A percentile compares a stretch with the other conserved stretches of the same genome.
Conservation (phyloP, 2,113 vertebrate species). For the Hypomesus transpacificus region DNA sequence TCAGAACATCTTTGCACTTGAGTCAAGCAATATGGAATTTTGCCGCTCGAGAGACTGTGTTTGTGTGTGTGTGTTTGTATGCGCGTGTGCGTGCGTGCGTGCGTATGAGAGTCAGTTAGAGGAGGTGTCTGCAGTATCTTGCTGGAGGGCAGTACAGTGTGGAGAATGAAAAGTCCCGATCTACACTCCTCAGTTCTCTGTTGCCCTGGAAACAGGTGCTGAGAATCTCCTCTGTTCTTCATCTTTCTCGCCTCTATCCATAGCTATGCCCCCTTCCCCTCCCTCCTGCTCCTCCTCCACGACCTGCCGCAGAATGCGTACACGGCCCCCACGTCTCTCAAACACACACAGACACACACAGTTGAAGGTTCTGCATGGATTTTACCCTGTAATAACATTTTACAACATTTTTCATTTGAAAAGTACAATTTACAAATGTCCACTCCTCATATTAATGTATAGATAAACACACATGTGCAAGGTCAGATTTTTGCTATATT, state of each 20-base stretch:
- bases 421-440: conserved; percentile 11
- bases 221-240: conserved; percentile 69
- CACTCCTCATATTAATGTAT: not conserved
- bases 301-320: conserved; percentile 69
- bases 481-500: conserved; percentile 27
- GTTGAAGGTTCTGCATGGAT: conserved; percentile 70
- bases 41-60: conserved; percentile 19
- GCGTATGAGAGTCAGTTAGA: conserved; percentile 44
- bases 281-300: conserved; percentile 34
- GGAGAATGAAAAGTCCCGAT: conserved; percentile 63
- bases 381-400: conserved; percentile 68
- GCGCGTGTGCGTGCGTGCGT: conserved; percentile 4
- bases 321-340: conserved; percentile 31
- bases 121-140: conserved; percentile 62
- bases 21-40: conserved; percentile 22
- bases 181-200: conserved; percentile 73
- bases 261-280: conserved; percentile 51
- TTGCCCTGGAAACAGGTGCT: conserved; percentile 80
- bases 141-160: conserved; percentile 66
- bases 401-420: conserved; percentile 9
- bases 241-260: conserved; percentile 68
- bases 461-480: conserved; percentile 17
- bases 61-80: conserved; percentile 8
- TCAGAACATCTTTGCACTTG: conserved; percentile 1
- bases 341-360: conserved; percentile 25